Conservation (phyloP, 2,797 vertebrate species). For the Salarias fasciatus region DNA sequence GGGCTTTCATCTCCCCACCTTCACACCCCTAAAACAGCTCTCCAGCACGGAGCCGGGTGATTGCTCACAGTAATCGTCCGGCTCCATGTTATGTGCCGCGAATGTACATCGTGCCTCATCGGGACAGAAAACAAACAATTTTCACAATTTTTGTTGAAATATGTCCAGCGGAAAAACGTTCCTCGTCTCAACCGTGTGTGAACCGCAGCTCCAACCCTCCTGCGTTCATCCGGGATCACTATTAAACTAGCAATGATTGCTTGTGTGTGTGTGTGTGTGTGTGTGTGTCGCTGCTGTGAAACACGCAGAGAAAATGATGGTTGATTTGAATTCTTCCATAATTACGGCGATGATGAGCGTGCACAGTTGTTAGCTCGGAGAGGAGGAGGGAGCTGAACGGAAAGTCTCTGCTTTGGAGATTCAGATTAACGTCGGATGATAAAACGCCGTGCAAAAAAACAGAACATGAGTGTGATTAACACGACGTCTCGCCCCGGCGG, state of each 20-base stretch:
- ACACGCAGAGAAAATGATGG: conserved; percentile 59
- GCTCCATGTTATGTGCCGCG: conserved; percentile 42
- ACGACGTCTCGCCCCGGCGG: conserved; percentile 4
- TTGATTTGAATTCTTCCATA: conserved; percentile 60
- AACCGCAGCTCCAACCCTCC: conserved; percentile 38
- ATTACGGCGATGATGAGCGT: conserved; percentile 44
- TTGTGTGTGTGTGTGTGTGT: too few species aligned
- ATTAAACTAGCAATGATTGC: conserved; percentile 20
- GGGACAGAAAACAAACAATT: conserved; percentile 52
- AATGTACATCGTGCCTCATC: conserved; percentile 41
- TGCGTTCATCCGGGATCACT: conserved; percentile 27
- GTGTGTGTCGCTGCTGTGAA: conserved; percentile 21
- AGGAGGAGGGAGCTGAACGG: conserved; percentile 31
- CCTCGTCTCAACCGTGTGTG: conserved; percentile 34
- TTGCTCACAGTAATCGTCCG: conserved; percentile 32
- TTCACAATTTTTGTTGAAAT: conserved; percentile 46
- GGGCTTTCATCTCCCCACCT: conserved; percentile 57
- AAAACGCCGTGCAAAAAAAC: conserved; percentile 29
- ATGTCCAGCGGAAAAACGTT: conserved; percentile 31
- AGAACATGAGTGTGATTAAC: conserved; percentile 35
- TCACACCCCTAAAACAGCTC: conserved; percentile 23
- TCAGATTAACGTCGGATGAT: conserved; percentile 37
- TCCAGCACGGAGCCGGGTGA: conserved; percentile 48
- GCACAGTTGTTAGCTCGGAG: conserved; percentile 42
- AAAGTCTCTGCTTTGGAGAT: conserved; percentile 50